Base-by-base conservation (phyloP, 2,888 invertebrate species). In the Eurois occulta region DNA sequence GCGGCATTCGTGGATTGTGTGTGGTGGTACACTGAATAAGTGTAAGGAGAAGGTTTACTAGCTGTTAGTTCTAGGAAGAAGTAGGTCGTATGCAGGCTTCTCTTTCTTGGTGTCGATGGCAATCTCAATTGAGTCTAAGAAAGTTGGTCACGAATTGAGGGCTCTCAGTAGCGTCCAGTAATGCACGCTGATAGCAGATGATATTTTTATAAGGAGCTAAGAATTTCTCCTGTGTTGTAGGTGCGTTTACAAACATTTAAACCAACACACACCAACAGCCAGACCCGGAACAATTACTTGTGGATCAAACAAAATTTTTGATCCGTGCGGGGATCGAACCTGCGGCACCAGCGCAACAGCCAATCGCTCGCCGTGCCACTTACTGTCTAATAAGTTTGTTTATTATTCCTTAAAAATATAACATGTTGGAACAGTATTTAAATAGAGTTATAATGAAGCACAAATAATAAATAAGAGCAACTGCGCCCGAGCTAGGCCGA, bases 41-140 rank as follows among this genome's bases (percentile, higher is more conserved):
- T 1, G 64, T 11, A 13, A 24, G n/a, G 10, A 83, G 72, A 85
- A 85, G 83, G 64, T 11, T 35, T 2, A 48, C 32, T 18, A 24
- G 24, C 24, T 68, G 18, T n/a, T 10, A 43, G n/a, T 21, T 28
- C 28, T 1, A 13, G 21, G 21, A 13, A 28, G 46, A 24, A 46
- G 24, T 8, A 67, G 0, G 13, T 21, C 8, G 3, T 7, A 28
- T 32, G 60, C 21, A 11, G 8, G 28, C 18, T 32, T 32, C 8
- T 60, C 18, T 2, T 28, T 32, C 28, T 28, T 0, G 7, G 16
- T 58, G 58, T 8, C 18, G 13, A n/a, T 58, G n/a, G 21, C 1
- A 18, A 7, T 46, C 46, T 21, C 46, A 18, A 18, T 6, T 7
- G 3, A 24, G 24, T 52, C 21, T 48, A 21, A 48, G 21, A 48